Percentiles rank a stretch among this genome's conserved stretches.
phyloP scores from a whole-genome alignment of 2,797 vertebrate genomes.

The Thunnus albacares region DNA sequence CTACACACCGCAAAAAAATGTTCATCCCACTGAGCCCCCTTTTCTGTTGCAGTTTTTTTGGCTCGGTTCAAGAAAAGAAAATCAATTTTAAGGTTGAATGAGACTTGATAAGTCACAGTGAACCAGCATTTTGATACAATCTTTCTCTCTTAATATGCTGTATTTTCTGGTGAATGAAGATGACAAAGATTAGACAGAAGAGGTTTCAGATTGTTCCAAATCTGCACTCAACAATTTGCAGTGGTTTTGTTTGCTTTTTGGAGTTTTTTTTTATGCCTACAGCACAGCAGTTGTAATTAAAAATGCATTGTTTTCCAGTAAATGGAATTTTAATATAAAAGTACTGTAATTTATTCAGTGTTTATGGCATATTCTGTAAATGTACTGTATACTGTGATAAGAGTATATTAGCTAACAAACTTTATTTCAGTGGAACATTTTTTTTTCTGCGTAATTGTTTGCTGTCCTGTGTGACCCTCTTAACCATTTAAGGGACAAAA shows the following conservation, averaged over 20 bases:
- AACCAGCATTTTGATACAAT: constrained; percentile 41
- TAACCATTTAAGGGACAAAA: constrained; percentile 29
- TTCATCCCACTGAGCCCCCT: neutral
- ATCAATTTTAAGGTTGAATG: constrained; percentile 61
- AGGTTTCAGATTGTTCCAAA: constrained; percentile 19
- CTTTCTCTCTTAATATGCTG: constrained; percentile 36
- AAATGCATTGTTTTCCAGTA: neutral
- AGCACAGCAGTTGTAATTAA: neutral
- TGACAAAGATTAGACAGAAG: constrained; percentile 5
- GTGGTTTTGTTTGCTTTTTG: constrained; percentile 23
- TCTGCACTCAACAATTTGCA: constrained; percentile 1
- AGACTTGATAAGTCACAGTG: constrained; percentile 40
- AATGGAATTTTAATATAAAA: neutral
- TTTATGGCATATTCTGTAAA: neutral
- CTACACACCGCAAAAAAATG: constrained; percentile 43
- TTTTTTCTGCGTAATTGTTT: constrained; percentile 29
- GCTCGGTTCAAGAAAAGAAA: constrained; percentile 33
- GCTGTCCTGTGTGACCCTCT: constrained; percentile 41
- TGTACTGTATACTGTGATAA: neutral
- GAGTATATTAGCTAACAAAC: neutral
- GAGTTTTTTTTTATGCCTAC: constrained; percentile 10
- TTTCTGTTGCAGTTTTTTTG: neutral
- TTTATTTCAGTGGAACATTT: neutral
- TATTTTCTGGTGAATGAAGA: constrained; percentile 40
- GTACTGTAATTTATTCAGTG: neutral